Percentiles rank a stretch among this genome's conserved stretches.
phyloP scores from a whole-genome alignment of 1,140 invertebrate species.

The Phymorhynchus buccinoides region DNA sequence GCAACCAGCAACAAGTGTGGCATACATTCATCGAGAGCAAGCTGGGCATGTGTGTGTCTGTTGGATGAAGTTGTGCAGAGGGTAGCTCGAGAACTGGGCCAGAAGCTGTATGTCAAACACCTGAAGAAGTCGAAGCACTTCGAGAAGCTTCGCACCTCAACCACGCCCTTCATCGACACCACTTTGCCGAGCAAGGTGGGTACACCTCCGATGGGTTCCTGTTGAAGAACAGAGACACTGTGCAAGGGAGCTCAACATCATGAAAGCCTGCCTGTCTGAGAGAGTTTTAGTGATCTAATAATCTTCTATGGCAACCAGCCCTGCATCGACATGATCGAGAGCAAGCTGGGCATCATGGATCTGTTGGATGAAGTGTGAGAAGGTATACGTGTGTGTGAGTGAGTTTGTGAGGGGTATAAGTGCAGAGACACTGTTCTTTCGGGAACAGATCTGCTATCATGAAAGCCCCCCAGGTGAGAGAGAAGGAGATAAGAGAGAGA shows the following conservation, averaged over 20 bases:
- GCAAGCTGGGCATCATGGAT: slow-evolving; percentile 93
- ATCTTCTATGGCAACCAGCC: slow-evolving; percentile 99
- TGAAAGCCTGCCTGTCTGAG: too few relatives aligned
- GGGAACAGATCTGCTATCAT: too few relatives aligned
- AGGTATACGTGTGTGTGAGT: too few relatives aligned
- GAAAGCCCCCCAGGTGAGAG: too few relatives aligned
- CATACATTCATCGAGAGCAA: too few relatives aligned
- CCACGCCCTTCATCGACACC: slow-evolving; percentile 91
- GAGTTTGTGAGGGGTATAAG: too few relatives aligned
- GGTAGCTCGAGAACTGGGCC: slow-evolving; percentile 92
- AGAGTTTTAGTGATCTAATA: too few relatives aligned
- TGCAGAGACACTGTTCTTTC: too few relatives aligned
- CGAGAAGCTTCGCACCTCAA: slow-evolving; percentile 89
- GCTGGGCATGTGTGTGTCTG: background rate
- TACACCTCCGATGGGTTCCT: slow-evolving; percentile 94
- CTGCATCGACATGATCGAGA: slow-evolving; percentile 98
- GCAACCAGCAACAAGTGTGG: too few relatives aligned
- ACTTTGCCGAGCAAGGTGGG: slow-evolving; percentile 92
- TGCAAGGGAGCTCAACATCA: slow-evolving; percentile 95
- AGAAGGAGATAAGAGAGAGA: too few relatives aligned
- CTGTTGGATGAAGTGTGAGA: slow-evolving; percentile 95
- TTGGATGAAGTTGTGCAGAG: slow-evolving; percentile 91
- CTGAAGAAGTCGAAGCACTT: slow-evolving; percentile 90
- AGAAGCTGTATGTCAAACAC: slow-evolving; percentile 89
- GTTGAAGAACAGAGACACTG: slow-evolving; percentile 97